These are phyloP conservation scores for Venustoraphidia nigricollis DNA, from an alignment of 2,888 invertebrate species.

Conservation along the genomic window DNA sequence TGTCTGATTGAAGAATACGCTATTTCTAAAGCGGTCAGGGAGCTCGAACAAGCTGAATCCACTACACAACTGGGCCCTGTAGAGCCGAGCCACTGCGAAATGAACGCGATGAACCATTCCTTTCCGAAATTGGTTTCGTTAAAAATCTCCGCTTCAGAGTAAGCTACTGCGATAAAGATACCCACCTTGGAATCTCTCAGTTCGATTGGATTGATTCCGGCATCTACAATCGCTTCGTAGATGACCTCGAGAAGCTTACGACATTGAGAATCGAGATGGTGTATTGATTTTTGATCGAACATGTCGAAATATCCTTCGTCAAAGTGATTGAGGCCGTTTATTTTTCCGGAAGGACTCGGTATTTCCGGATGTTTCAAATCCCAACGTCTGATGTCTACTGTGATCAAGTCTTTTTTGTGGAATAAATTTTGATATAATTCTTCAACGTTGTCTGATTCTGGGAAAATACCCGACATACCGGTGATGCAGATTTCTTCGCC, in stretches of 20 bases:
- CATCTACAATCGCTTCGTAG: slow-evolving; percentile 43
- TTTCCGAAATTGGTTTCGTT: no score
- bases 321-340: slow-evolving; percentile 33
- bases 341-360: slow-evolving; percentile 49
- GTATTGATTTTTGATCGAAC: slow-evolving; percentile 46
- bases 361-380: slow-evolving; percentile 41
- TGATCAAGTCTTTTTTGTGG: slow-evolving; percentile 70
- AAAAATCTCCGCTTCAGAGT: slow-evolving; percentile 58
- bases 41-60: slow-evolving; percentile 91
- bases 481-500: slow-evolving; percentile 51
- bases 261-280: slow-evolving; percentile 38
- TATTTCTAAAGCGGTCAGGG: slow-evolving; percentile 72
- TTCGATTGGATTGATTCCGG: slow-evolving; percentile 49
- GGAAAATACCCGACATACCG: slow-evolving; percentile 57
- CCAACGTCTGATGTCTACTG: slow-evolving; percentile 67
- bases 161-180: slow-evolving; percentile 64
- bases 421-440: slow-evolving; percentile 56
- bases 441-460: slow-evolving; percentile 57
- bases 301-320: slow-evolving; percentile 45
- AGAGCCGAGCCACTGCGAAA: slow-evolving; percentile 49
- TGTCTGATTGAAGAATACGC: slow-evolving; percentile 60
- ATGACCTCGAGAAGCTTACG: slow-evolving; percentile 41
- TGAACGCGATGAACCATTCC: no score
- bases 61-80: slow-evolving; percentile 78
- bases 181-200: slow-evolving; percentile 60